Base-by-base conservation (phyloP, 2,888 invertebrate species). In the Aquatica leii region DNA sequence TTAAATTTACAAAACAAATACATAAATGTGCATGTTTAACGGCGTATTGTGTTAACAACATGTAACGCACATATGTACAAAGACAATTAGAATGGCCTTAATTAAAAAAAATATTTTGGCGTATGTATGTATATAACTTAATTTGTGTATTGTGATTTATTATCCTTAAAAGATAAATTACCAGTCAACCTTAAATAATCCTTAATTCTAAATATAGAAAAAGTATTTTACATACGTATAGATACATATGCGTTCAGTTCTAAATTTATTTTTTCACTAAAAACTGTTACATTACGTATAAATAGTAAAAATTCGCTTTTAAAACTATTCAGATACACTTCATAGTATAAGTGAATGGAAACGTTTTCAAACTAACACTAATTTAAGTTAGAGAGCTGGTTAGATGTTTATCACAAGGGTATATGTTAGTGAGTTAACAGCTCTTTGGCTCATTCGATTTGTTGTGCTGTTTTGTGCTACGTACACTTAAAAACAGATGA, bases 381-480 rank as follows among this genome's bases (percentile, higher is more conserved):
- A 63, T 62, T 55, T 63, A 63, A 72, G 74, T 77, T 76, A 80
- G 80, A 80, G 80, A 80, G 80, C 80, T 79, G 77, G 78, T 80
- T 79, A 79, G 76, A 74, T 77, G 78, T 78, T 78, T 80, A 80
- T 80, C 80, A 80, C 80, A 80, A 78, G 77, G 78, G 76, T 76
- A 77, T 78, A 80, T 75, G 77, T 79, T 80, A 80, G 78, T 80
- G 79, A 79, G 78, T 78, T 78, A 57, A 79, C 80, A 79, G 80
- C 80, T 80, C 80, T 80, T 80, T 80, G 79, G 79, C 79, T 79
- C 77, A 73, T 77, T 70, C 68, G 62, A 70, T 71, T 72, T 71
- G 79, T 72, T 71, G 79, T 78, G 77, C 78, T 73, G 67, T 61
- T 72, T 75, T 78, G 77, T 77, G 77, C 76, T 77, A 76, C 74